Evolutionary conservation across 2,113 vertebrate genomes (phyloP).

Genomic region (Tiliqua scincoides): DNA sequence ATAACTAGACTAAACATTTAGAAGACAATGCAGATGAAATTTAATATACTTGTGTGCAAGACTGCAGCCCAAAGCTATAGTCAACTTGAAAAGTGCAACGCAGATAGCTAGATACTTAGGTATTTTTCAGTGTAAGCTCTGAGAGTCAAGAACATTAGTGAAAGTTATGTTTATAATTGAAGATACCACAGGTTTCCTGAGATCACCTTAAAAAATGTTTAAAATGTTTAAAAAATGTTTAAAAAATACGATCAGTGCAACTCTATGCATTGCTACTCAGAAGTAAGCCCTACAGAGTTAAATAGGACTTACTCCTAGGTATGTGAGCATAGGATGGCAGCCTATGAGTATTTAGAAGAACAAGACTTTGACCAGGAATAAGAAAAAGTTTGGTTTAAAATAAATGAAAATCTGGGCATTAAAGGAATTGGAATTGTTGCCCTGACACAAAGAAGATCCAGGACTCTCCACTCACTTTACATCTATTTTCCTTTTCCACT

Average conservation of each 20-base stretch:
- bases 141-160: background rate
- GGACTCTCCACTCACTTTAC: background rate
- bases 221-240: too few relatives aligned
- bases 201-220: too few relatives aligned
- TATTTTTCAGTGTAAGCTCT: background rate
- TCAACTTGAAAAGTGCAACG: conserved; percentile 7
- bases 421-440: background rate
- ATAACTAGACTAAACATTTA: conserved; percentile 17
- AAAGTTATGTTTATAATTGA: background rate
- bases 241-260: too few relatives aligned
- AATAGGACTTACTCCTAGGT: too few relatives aligned
- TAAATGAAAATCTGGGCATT: background rate
- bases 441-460: background rate
- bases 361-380: background rate
- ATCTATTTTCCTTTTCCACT: background rate
- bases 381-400: background rate
- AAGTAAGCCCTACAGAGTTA: too few relatives aligned
- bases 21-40: background rate
- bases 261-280: too few relatives aligned
- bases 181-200: background rate
- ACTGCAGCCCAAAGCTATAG: background rate
- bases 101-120: conserved; percentile 1
- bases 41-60: background rate
- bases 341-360: background rate
- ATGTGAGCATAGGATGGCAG: too few relatives aligned